These are phyloP conservation scores for Panzeria rudis DNA, from an alignment of 2,888 invertebrate species.

Conservation along the genomic window DNA sequence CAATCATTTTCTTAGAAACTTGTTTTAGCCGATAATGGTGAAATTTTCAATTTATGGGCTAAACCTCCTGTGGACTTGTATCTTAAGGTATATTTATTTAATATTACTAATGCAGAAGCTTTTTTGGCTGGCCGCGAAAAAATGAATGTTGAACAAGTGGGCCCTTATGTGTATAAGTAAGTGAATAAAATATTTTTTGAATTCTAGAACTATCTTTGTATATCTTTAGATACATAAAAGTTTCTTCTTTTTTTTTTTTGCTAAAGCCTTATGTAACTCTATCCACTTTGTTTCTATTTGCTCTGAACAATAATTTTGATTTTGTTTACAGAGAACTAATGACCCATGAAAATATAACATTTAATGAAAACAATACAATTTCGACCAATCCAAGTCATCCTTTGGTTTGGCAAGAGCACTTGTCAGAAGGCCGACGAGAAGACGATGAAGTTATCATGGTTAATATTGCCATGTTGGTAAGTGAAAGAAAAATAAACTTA, in stretches of 20 bases:
- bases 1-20: slow-evolving; percentile 87
- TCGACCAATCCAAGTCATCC: slow-evolving; percentile 89
- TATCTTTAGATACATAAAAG: background rate
- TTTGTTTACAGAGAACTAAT: slow-evolving; percentile 87
- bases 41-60: slow-evolving; percentile 93
- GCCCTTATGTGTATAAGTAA: slow-evolving; percentile 95
- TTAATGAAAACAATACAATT: slow-evolving; percentile 91
- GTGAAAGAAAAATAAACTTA: slow-evolving; percentile 80
- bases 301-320: background rate
- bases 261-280: background rate
- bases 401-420: slow-evolving; percentile 89
- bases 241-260: background rate
- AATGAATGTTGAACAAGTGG: slow-evolving; percentile 90
- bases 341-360: slow-evolving; percentile 88
- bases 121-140: slow-evolving; percentile 90
- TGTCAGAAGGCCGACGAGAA: slow-evolving; percentile 89
- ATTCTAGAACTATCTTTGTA: background rate
- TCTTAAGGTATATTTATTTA: slow-evolving; percentile 91
- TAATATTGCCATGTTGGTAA: slow-evolving; percentile 93
- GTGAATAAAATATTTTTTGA: slow-evolving; percentile 75
- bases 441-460: slow-evolving; percentile 90
- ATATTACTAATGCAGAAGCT: slow-evolving; percentile 92
- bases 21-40: slow-evolving; percentile 89
- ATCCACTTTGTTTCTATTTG: background rate
- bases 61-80: slow-evolving; percentile 92